A percentile compares a stretch with the other conserved stretches of the same genome.
Evolutionary conservation across 2,797 vertebrate species (phyloP).

Genomic region (Leptoclinus maculatus): DNA sequence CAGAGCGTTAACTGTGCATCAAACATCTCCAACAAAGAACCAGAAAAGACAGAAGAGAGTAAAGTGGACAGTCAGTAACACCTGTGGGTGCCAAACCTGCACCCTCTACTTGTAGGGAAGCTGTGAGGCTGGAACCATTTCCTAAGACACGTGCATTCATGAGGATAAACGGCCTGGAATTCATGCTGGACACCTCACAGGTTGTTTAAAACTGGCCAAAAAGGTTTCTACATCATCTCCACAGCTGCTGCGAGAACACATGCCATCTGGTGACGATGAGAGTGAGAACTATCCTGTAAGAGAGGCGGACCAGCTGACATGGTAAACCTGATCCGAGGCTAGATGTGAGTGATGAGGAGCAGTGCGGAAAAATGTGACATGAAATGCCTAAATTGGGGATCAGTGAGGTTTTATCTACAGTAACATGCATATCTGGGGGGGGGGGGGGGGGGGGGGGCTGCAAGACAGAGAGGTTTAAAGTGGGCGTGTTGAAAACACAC

Average conservation of each 20-base stretch:
- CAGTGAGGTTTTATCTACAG: constrained; percentile 42
- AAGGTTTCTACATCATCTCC: constrained; percentile 6
- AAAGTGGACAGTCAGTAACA: constrained; percentile 40
- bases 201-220: constrained; percentile 45
- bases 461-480: constrained; percentile 71
- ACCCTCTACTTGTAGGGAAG: constrained; percentile 20
- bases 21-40: constrained; percentile 43
- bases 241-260: constrained; percentile 15
- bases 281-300: neutral
- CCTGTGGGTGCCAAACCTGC: constrained; percentile 35
- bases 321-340: constrained; percentile 43
- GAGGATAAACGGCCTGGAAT: constrained; percentile 56
- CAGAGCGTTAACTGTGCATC: constrained; percentile 56
- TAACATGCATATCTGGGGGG: constrained; percentile 63
- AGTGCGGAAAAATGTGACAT: constrained; percentile 22
- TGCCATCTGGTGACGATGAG: constrained; percentile 9
- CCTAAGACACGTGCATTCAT: constrained; percentile 69
- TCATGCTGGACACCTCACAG: constrained; percentile 62
- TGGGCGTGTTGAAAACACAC: constrained; percentile 40
- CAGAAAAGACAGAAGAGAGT: constrained; percentile 44
- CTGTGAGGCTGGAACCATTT: constrained; percentile 59
- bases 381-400: constrained; percentile 29
- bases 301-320: constrained; percentile 15
- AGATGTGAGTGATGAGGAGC: constrained; percentile 26
- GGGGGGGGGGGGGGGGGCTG: constrained; percentile 57